phyloP scores from a whole-genome alignment of 92 coral and sea anemone genomes.

The Parazoanthus atlanticus region DNA sequence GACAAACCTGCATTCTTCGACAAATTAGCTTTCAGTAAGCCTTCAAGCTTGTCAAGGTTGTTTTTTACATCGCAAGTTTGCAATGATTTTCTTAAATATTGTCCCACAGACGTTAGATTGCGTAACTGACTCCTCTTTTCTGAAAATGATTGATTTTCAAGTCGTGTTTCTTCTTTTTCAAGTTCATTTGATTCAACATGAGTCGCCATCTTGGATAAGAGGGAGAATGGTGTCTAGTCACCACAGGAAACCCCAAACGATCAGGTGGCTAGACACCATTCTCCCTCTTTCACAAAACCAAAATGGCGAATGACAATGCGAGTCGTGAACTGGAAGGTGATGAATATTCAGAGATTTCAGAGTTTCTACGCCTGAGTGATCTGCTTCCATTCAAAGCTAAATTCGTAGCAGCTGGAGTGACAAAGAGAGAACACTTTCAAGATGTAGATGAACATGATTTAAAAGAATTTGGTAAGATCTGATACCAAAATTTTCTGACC shows the following conservation, averaged over 20 bases:
- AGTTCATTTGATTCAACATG: slow-evolving; percentile 14
- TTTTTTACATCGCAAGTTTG: slow-evolving; percentile 27
- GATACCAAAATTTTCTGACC: slow-evolving; percentile 1
- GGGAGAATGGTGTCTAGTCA: too few species aligned
- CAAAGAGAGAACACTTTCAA: slow-evolving; percentile 34
- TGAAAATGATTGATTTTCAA: slow-evolving; percentile 6
- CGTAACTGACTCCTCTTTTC: slow-evolving; percentile 24
- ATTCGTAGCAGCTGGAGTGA: slow-evolving; percentile 32
- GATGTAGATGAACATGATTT: slow-evolving; percentile 41
- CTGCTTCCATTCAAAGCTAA: slow-evolving; percentile 28
- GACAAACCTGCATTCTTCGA: slow-evolving; percentile 33
- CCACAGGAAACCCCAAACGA: too few species aligned
- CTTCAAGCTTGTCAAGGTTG: slow-evolving; percentile 33
- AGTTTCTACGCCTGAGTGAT: slow-evolving; percentile 31
- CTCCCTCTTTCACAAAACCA: slow-evolving; percentile 1
- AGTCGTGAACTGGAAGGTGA: slow-evolving; percentile 4
- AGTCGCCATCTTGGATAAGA: slow-evolving; percentile 22
- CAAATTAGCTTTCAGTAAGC: slow-evolving; percentile 23
- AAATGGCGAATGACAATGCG: not conserved
- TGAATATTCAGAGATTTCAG: slow-evolving; percentile 23
- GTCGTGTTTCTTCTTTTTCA: slow-evolving; percentile 14
- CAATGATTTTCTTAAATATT: slow-evolving; percentile 23
- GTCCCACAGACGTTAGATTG: slow-evolving; percentile 18
- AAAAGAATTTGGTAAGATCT: slow-evolving; percentile 24
- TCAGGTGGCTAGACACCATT: slow-evolving; percentile 10